These are phyloP conservation scores for Trichogramma dendrolimi DNA, from an alignment of 2,888 invertebrate species.

Conservation along the genomic window DNA sequence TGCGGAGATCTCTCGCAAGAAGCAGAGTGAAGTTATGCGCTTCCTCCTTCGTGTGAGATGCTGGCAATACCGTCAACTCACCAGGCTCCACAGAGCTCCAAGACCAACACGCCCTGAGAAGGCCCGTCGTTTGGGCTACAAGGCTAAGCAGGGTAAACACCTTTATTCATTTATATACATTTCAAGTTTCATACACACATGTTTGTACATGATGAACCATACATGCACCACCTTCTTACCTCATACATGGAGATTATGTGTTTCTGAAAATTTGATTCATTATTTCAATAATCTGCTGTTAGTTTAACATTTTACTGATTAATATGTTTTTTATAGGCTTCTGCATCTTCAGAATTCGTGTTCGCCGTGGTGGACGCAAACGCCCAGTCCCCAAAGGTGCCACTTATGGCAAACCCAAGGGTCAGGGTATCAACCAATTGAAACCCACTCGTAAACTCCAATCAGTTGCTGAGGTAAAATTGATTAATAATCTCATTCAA, in stretches of 20 bases:
- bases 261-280: slow-evolving; percentile 26
- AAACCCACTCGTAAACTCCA: slow-evolving; percentile 94
- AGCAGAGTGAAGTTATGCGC: slow-evolving; percentile 98
- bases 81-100: slow-evolving; percentile 91
- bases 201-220: slow-evolving; percentile 44
- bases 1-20: slow-evolving; percentile 98
- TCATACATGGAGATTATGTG: slow-evolving; percentile 40
- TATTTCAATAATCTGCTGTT: too few relatives aligned
- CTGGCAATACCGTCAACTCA: slow-evolving; percentile 98
- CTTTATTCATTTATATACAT: slow-evolving; percentile 3
- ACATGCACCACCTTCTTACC: slow-evolving; percentile 52
- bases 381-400: slow-evolving; percentile 98
- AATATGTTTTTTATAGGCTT: slow-evolving; percentile 61
- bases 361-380: slow-evolving; percentile 98
- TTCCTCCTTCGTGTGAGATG: slow-evolving; percentile 93
- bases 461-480: slow-evolving; percentile 89
- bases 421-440: slow-evolving; percentile 96
- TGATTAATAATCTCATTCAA: background rate
- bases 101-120: slow-evolving; percentile 97
- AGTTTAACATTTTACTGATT: too few relatives aligned
- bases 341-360: slow-evolving; percentile 94
- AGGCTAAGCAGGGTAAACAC: slow-evolving; percentile 88
- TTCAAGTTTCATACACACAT: background rate
- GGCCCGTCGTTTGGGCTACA: slow-evolving; percentile 93
- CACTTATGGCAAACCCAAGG: slow-evolving; percentile 97